phyloP scores from a whole-genome alignment of 2,797 vertebrate genomes.

The Hafferia zeledoni region DNA sequence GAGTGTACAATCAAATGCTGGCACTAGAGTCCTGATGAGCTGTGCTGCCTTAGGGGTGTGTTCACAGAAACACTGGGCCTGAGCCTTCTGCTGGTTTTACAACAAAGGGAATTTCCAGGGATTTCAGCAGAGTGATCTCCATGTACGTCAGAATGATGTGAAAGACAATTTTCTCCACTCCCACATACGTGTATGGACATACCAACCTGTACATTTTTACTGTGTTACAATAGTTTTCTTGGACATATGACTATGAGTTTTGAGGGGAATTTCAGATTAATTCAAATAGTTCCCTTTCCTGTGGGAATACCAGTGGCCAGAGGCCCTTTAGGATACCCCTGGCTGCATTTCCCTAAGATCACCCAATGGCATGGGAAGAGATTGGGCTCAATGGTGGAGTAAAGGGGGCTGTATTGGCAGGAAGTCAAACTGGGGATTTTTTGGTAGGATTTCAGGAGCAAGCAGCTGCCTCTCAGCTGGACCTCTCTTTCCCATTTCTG shows the following conservation, averaged over 20 bases:
- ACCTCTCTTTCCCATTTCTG: background rate
- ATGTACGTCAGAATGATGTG: background rate
- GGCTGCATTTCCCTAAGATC: background rate
- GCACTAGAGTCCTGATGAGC: background rate
- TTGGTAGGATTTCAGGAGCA: slow-evolving; percentile 1
- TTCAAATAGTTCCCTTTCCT: background rate
- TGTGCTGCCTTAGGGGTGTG: background rate
- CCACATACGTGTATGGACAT: background rate
- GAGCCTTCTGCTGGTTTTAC: background rate
- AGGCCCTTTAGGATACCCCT: background rate
- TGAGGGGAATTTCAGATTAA: background rate
- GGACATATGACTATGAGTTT: background rate
- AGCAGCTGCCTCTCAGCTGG: slow-evolving; percentile 15
- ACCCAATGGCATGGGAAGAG: background rate
- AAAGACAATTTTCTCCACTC: background rate
- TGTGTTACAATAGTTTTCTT: background rate
- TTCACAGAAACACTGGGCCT: background rate
- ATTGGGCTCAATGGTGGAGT: background rate
- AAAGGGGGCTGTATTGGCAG: background rate
- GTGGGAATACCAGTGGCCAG: background rate
- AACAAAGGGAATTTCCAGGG: slow-evolving; percentile 1
- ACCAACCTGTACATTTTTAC: background rate
- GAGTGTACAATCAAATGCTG: background rate
- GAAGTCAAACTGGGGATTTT: background rate
- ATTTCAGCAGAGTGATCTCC: background rate